These are phyloP conservation scores for Tadarida brasiliensis DNA, from an alignment of 2,797 vertebrate genomes.

Conservation along the genomic window DNA sequence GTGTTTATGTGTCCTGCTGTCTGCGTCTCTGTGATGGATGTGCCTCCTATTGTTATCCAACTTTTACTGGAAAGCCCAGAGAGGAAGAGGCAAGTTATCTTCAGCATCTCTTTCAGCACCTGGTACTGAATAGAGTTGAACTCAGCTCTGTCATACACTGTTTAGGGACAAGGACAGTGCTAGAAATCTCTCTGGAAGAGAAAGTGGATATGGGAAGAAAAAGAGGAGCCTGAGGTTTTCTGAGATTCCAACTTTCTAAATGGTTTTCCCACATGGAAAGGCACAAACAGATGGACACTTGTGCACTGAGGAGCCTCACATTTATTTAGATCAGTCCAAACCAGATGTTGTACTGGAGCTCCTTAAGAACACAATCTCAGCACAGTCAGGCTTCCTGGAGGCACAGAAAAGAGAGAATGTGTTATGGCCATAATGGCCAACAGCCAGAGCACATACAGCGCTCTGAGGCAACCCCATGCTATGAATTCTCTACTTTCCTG, in stretches of 20 bases:
- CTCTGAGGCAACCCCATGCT: neutral
- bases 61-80: neutral
- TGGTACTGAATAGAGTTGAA: neutral
- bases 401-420: slow-evolving; percentile 56
- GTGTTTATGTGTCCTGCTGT: neutral
- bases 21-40: neutral
- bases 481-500: neutral
- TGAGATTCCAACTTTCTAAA: neutral
- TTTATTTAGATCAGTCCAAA: slow-evolving; percentile 73
- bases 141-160: neutral
- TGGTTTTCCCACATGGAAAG: slow-evolving; percentile 31
- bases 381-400: slow-evolving; percentile 26
- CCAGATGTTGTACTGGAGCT: neutral
- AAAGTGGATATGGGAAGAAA: neutral
- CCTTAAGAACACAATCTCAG: neutral
- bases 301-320: neutral
- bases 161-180: neutral
- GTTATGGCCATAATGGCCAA: neutral
- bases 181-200: neutral
- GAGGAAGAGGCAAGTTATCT: neutral
- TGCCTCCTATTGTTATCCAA: neutral
- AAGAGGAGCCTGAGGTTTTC: neutral
- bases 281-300: slow-evolving; percentile 34
- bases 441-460: neutral
- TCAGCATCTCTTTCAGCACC: neutral